Evolutionary conservation across 1,140 invertebrate species (phyloP).

Genomic region (Phenacoccus solenopsis): DNA sequence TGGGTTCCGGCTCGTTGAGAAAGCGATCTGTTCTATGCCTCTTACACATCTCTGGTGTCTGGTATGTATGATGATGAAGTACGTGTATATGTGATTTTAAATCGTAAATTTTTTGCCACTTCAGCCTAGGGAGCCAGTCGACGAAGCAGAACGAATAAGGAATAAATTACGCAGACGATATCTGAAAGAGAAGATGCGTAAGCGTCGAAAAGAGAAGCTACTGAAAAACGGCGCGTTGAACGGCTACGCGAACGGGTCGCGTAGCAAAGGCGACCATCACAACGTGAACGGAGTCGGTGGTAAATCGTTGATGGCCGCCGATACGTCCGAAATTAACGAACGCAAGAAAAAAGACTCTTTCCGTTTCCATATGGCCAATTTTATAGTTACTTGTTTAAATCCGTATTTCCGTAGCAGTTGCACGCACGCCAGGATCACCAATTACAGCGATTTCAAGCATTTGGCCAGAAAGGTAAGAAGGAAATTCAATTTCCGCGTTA

Average conservation of each 20-base stretch:
- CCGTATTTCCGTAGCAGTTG: constrained; percentile 77
- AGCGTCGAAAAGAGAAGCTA: constrained; percentile 47
- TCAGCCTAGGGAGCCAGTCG: background rate
- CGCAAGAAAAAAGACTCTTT: constrained; percentile 76
- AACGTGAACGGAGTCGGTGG: background rate
- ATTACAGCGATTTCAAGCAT: constrained; percentile 89
- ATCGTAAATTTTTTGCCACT: too few species aligned
- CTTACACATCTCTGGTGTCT: too few species aligned
- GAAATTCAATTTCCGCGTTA: too few species aligned
- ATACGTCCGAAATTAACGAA: constrained; percentile 38
- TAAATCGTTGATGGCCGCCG: constrained; percentile 31
- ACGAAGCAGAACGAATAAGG: constrained; percentile 29
- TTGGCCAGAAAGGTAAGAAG: constrained; percentile 84
- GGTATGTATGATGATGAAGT: too few species aligned
- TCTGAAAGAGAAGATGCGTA: constrained; percentile 63
- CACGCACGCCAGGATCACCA: constrained; percentile 67
- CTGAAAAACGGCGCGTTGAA: constrained; percentile 31
- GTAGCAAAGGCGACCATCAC: background rate
- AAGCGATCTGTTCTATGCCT: too few species aligned
- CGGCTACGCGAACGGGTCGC: constrained; percentile 2
- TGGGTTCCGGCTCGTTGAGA: too few species aligned
- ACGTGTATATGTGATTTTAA: too few species aligned
- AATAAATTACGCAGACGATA: constrained; percentile 42
- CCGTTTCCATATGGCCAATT: constrained; percentile 71
- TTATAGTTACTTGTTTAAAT: constrained; percentile 80